phyloP scores from a whole-genome alignment of 1,140 invertebrate genomes.

The Antheraea mylitta region DNA sequence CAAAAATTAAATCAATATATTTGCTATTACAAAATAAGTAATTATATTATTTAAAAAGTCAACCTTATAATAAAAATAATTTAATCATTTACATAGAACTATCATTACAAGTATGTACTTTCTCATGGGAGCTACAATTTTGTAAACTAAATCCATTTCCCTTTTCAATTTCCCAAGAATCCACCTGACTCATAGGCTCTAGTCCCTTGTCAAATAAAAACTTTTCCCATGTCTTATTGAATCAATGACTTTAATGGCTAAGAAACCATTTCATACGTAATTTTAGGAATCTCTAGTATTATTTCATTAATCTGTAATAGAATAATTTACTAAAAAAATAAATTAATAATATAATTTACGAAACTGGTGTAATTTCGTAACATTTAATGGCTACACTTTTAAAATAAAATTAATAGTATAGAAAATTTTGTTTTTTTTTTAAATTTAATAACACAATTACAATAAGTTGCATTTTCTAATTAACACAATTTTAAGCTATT shows the following conservation, averaged over 20 bases:
- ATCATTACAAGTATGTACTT: neutral
- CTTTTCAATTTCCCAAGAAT: constrained; percentile 54
- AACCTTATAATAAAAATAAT: neutral
- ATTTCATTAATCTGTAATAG: constrained; percentile 18
- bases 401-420: too few species aligned
- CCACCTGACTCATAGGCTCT: constrained; percentile 53
- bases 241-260: constrained; percentile 58
- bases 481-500: too few species aligned
- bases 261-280: constrained; percentile 29
- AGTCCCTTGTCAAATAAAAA: constrained; percentile 69
- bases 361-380: too few species aligned
- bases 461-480: too few species aligned
- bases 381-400: too few species aligned
- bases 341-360: too few species aligned
- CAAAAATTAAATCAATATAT: neutral
- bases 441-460: too few species aligned
- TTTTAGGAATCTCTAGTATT: constrained; percentile 25
- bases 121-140: constrained; percentile 21
- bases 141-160: constrained; percentile 54
- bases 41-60: neutral
- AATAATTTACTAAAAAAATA: neutral
- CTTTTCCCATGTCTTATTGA: constrained; percentile 63
- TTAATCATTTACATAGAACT: neutral
- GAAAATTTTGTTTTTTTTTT: too few species aligned
- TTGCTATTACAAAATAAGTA: neutral